These are phyloP conservation scores for Dryomyza anilis DNA, from an alignment of 2,888 invertebrate species.

Conservation along the genomic window DNA sequence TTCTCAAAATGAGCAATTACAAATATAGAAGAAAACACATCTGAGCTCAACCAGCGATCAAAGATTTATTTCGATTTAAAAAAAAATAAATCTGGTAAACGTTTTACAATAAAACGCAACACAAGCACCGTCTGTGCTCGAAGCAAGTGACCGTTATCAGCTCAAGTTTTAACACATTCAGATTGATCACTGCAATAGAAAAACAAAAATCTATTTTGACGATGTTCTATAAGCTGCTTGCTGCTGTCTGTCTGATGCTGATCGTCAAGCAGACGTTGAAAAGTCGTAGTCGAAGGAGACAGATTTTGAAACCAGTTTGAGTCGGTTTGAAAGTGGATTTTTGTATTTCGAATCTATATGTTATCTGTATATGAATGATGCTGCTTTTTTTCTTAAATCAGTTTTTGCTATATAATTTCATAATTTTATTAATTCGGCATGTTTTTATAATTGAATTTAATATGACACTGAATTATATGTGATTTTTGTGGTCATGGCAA, in stretches of 20 bases:
- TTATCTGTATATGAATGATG: neutral
- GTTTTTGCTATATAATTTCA: neutral
- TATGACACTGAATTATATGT: too few species aligned
- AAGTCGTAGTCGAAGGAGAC: slow-evolving; percentile 37
- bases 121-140: slow-evolving; percentile 1
- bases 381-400: neutral
- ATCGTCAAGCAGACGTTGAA: slow-evolving; percentile 9
- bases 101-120: slow-evolving; percentile 24
- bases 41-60: neutral
- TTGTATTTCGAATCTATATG: neutral
- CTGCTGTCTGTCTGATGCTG: neutral
- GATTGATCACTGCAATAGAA: neutral
- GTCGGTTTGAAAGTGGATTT: slow-evolving; percentile 42
- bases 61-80: slow-evolving; percentile 18
- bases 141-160: slow-evolving; percentile 46
- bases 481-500: neutral
- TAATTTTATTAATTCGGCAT: neutral
- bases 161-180: slow-evolving; percentile 7
- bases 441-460: slow-evolving; percentile 11
- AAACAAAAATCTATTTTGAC: slow-evolving; percentile 6
- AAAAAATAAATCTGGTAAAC: slow-evolving; percentile 37
- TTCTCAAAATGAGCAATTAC: slow-evolving; percentile 28
- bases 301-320: slow-evolving; percentile 41
- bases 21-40: slow-evolving; percentile 29
- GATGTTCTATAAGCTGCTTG: slow-evolving; percentile 5